Evolutionary conservation across 1,140 invertebrate genomes (phyloP).

Genomic region (Pseudoatta argentina): DNA sequence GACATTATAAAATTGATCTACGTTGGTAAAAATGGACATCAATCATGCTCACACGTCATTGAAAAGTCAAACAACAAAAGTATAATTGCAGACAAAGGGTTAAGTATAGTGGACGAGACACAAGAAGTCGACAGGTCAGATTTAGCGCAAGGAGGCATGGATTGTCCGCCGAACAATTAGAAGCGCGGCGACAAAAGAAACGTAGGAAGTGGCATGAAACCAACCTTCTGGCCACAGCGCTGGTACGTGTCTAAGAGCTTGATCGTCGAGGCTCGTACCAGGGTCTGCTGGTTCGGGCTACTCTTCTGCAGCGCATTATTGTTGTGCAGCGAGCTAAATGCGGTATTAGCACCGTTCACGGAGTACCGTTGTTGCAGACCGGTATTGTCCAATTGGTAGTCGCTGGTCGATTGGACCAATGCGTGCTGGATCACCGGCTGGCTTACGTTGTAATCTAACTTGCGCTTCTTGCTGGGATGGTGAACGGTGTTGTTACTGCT

Average conservation of each 20-base stretch:
- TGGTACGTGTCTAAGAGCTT: constrained; percentile 91
- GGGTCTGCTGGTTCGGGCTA: constrained; percentile 88
- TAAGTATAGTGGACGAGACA: background rate
- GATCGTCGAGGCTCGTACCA: constrained; percentile 90
- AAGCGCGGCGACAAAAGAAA: constrained; percentile 11
- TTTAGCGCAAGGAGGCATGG: constrained; percentile 11
- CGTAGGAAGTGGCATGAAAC: constrained; percentile 50
- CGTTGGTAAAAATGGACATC: too few relatives aligned
- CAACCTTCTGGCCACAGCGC: constrained; percentile 90
- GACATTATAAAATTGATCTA: too few relatives aligned
- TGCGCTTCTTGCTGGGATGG: constrained; percentile 87
- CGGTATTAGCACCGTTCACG: constrained; percentile 84
- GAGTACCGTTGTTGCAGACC: constrained; percentile 81
- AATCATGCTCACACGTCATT: constrained; percentile 5
- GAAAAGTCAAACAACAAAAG: background rate
- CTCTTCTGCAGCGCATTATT: constrained; percentile 86
- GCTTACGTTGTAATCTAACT: constrained; percentile 86
- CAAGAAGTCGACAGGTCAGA: background rate
- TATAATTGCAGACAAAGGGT: too few relatives aligned
- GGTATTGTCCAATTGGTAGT: constrained; percentile 83
- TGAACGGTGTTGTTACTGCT: constrained; percentile 85
- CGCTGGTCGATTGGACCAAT: constrained; percentile 84
- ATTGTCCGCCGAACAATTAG: background rate
- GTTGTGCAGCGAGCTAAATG: constrained; percentile 83
- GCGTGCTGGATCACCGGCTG: constrained; percentile 86